phyloP scores from a whole-genome alignment of 2,888 invertebrate species.

The Heteromurus nitidus region DNA sequence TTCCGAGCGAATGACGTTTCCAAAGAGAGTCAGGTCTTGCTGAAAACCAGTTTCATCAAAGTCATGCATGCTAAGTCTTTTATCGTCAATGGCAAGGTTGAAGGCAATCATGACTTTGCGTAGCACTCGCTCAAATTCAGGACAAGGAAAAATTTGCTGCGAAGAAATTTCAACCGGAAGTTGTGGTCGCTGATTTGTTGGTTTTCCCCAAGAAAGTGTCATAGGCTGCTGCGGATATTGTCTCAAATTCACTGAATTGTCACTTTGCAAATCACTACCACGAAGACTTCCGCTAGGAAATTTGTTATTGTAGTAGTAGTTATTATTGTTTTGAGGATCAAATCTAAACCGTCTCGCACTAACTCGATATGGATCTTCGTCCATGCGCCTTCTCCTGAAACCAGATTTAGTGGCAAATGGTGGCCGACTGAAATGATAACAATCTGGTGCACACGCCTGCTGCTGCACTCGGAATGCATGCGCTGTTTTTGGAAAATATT shows the following conservation, averaged over 20 bases:
- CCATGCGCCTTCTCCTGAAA: background rate
- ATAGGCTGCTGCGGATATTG: too few species aligned
- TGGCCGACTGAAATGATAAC: background rate
- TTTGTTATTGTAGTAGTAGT: too few species aligned
- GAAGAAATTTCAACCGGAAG: background rate
- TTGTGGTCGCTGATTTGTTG: background rate
- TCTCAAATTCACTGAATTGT: too few species aligned
- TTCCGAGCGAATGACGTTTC: slow-evolving; percentile 44
- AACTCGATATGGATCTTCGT: background rate
- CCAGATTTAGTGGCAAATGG: background rate
- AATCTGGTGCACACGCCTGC: background rate
- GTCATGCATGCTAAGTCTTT: background rate
- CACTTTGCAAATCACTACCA: too few species aligned
- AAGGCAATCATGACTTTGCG: slow-evolving; percentile 14
- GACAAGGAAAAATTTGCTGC: slow-evolving; percentile 52
- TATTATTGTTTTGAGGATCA: too few species aligned
- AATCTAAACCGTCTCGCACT: background rate
- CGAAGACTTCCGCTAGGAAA: too few species aligned
- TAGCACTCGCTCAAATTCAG: slow-evolving; percentile 33
- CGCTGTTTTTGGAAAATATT: too few species aligned
- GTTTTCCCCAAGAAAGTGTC: background rate
- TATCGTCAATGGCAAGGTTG: slow-evolving; percentile 45
- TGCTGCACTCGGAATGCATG: background rate
- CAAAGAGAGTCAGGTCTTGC: slow-evolving; percentile 26
- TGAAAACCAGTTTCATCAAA: slow-evolving; percentile 21